A percentile compares a stretch with the other conserved stretches of the same genome.
phyloP scores from a whole-genome alignment of 2,888 invertebrate species.

The Odontocolon sp. region DNA sequence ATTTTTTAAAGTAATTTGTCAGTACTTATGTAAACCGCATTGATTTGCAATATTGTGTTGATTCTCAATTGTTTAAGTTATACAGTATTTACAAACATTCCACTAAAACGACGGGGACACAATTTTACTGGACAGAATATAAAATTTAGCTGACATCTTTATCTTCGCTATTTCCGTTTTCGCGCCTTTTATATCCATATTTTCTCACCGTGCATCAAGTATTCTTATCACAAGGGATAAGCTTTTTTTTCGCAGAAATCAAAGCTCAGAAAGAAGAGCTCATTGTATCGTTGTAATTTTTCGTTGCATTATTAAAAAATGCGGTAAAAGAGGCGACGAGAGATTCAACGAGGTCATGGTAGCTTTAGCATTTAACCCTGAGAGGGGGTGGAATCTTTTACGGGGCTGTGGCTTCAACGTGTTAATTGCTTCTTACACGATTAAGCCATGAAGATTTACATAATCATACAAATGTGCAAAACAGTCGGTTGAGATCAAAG shows the following conservation, averaged over 20 bases:
- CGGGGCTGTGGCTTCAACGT: conserved; percentile 15
- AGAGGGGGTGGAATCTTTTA: conserved; percentile 42
- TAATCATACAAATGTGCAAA: conserved; percentile 13
- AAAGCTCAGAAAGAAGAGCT: neutral
- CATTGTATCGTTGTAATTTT: neutral
- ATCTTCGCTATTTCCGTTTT: conserved; percentile 3
- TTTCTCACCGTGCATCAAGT: conserved; percentile 48
- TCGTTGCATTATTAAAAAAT: conserved; percentile 10
- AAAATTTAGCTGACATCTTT: neutral
- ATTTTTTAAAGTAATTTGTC: no score
- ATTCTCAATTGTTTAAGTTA: no score
- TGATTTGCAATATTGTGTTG: no score
- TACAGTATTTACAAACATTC: no score
- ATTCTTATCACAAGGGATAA: conserved; percentile 41
- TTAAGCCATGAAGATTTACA: conserved; percentile 34
- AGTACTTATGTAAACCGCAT: no score
- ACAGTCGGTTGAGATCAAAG: neutral
- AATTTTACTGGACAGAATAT: neutral
- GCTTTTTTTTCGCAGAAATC: neutral
- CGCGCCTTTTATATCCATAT: conserved; percentile 32
- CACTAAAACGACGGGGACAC: neutral
- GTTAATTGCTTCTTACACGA: conserved; percentile 19
- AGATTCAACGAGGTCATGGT: conserved; percentile 47
- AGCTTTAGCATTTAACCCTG: conserved; percentile 47
- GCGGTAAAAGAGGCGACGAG: neutral